Evolutionary conservation across 2,113 vertebrate species (phyloP).

Genomic region (Helogale parvula): DNA sequence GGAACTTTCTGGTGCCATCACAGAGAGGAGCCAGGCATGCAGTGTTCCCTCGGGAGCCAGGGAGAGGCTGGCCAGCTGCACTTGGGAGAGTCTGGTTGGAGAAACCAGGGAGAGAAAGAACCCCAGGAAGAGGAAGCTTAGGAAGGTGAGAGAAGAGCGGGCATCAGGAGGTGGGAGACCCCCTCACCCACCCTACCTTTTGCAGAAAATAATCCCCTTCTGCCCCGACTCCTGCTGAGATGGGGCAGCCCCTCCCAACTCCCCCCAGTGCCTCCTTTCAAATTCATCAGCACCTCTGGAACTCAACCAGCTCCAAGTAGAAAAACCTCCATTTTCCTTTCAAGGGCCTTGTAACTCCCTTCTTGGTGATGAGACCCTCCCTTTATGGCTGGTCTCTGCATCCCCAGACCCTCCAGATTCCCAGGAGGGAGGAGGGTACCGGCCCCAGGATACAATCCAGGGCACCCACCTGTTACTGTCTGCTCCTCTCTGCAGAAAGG

Average conservation of each 20-base stretch:
- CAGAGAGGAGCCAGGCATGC: neutral
- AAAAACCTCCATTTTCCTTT: neutral
- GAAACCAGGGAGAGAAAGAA: neutral
- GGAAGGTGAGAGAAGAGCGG: too few species aligned
- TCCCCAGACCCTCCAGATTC: neutral
- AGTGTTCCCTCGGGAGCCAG: neutral
- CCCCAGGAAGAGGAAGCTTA: neutral
- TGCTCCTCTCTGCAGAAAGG: neutral
- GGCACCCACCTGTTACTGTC: neutral
- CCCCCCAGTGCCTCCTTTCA: neutral
- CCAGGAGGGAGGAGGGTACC: neutral
- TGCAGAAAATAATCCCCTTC: neutral
- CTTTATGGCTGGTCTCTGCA: neutral
- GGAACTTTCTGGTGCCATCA: neutral
- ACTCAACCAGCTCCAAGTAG: neutral
- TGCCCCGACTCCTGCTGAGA: neutral
- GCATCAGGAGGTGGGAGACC: neutral
- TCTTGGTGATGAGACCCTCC: neutral
- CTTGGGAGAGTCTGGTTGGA: neutral
- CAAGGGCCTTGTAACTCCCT: neutral
- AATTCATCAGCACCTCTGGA: neutral
- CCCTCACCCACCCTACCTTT: accelerated
- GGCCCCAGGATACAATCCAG: neutral
- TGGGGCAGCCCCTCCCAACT: neutral
- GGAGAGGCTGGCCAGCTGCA: neutral